Evolutionary conservation across 53 echinoderm and acorn worm species (phyloP), one percentile per base, ranked within the genome.

Genomic region (Crossaster papposus): DNA sequence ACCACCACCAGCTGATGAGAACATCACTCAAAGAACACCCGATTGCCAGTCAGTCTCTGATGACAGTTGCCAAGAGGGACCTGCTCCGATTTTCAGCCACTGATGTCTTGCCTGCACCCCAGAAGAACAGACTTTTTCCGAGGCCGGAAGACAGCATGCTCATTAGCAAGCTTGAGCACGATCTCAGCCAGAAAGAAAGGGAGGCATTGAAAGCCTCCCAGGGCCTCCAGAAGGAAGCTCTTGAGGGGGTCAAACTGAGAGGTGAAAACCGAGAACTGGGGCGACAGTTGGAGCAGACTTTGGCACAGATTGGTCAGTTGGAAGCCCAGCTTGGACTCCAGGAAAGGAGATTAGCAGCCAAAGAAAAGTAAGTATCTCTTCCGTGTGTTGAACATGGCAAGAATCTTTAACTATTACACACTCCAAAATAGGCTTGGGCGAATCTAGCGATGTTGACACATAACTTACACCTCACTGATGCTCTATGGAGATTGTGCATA

Each of bases 281-380:
- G 64, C 50, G n/a, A 13, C 82, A 90, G 51, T 55, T 90, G 30
- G 94, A 94, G 83, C 91, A 92, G 64, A 83, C 91, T 10, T 54
- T 81, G 58, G 34, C 72, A 33, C 70, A 88, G 83, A 92, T 91
- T 37, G 89, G 72, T 14, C 88, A 93, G 72, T 70, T 94, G 28
- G 86, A 94, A 54, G 36, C 86, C 30, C 86, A 55, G 30, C 64
- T 82, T 8, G 33, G 38, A 13, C 50, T 76, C 70, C 76, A 83
- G 50, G 36, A 90, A 1, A 75, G 62, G 62, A 54, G 83, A 77
- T 37, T 90, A 30, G 76, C 51, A 18, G 63, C 82, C 2, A 83
- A 75, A 50, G 90, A 90, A 30, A 82, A 13, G 90, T 90, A 55
- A 82, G 90, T 50, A 17, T 14, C 31, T 51, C 34, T 86, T 6